Percentiles rank a stretch among this genome's conserved stretches.
These are phyloP conservation scores for Rhabdophis nuchalis DNA, from an alignment of 2,797 vertebrate species.

Conservation along the genomic window DNA sequence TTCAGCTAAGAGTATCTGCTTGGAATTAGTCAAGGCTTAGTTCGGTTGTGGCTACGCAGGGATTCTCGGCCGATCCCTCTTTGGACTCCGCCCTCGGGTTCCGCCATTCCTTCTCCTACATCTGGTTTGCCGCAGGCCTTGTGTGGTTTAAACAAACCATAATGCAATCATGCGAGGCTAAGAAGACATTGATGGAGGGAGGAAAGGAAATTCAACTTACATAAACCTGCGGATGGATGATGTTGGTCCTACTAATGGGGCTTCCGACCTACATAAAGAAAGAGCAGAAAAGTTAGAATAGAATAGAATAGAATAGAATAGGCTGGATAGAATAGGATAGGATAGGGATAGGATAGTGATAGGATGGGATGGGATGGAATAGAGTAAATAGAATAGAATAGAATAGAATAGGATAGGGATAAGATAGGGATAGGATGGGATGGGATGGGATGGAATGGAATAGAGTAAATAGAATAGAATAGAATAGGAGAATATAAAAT, in stretches of 20 bases:
- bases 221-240: constrained; percentile 97
- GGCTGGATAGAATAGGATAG: no score
- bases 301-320: no score
- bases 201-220: constrained; percentile 73
- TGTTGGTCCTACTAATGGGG: constrained; percentile 91
- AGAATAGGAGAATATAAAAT: no score
- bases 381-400: no score
- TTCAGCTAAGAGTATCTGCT: neutral
- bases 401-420: no score
- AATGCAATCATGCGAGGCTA: neutral
- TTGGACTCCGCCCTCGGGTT: neutral
- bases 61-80: neutral
- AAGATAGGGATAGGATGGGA: no score
- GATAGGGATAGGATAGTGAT: no score
- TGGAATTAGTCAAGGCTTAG: neutral
- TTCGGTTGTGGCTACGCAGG: neutral
- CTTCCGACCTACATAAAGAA: constrained; percentile 86
- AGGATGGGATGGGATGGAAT: no score
- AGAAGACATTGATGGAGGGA: neutral
- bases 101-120: neutral
- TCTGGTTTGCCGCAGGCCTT: neutral
- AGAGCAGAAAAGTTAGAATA: constrained; percentile 8
- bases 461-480: no score
- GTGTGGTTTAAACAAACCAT: neutral
- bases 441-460: no score